These are phyloP conservation scores for Chloroceryle amazona DNA, from an alignment of 2,797 vertebrate genomes.

Conservation along the genomic window DNA sequence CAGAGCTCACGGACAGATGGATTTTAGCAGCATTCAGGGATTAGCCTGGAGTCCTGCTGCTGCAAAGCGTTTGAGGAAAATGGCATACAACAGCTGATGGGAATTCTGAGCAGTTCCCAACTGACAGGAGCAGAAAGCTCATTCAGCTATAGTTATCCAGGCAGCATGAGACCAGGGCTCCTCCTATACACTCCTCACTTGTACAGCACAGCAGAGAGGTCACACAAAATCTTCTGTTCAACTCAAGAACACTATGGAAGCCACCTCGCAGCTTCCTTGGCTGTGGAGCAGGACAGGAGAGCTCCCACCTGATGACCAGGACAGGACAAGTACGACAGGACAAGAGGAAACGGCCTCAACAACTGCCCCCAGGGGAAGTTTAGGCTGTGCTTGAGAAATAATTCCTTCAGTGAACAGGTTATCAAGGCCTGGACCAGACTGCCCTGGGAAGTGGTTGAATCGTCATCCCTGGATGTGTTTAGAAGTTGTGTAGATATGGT, in stretches of 20 bases:
- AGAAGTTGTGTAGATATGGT: no score
- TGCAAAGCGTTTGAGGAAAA: background rate
- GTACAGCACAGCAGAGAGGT: background rate
- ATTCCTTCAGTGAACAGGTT: no score
- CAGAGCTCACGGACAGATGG: background rate
- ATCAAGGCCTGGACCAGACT: no score
- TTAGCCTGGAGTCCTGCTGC: background rate
- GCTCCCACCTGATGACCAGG: accelerated
- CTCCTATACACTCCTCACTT: background rate
- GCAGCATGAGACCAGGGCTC: background rate
- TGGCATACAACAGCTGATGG: background rate
- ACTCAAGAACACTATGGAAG: background rate
- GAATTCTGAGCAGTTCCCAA: background rate
- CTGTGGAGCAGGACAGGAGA: background rate
- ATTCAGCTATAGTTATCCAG: background rate
- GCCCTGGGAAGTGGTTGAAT: no score
- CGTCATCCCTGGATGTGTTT: no score
- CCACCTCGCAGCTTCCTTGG: background rate
- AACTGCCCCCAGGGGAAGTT: no score
- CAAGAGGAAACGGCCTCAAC: no score
- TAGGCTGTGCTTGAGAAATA: no score
- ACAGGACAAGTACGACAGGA: no score
- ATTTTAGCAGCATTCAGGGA: background rate
- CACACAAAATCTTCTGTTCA: background rate
- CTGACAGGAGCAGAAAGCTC: background rate